These are phyloP conservation scores for Drosophila mettleri DNA, from an alignment of 2,888 invertebrate genomes.

Conservation along the genomic window DNA sequence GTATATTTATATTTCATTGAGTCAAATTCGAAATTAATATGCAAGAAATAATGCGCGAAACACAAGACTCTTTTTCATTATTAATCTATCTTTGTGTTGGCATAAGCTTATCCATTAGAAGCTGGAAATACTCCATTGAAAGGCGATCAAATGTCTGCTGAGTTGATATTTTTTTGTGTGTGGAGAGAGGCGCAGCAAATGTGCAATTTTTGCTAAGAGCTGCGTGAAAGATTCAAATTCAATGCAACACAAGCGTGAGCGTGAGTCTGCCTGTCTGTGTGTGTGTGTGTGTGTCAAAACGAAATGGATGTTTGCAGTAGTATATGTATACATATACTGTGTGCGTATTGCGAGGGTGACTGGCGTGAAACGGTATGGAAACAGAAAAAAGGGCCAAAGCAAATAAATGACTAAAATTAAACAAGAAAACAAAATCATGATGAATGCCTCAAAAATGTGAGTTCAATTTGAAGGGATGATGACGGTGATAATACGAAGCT, in stretches of 20 bases:
- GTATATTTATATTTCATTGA: neutral
- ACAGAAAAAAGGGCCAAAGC: conserved; percentile 46
- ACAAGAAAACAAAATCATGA: conserved; percentile 74
- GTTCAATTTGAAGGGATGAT: conserved; percentile 54
- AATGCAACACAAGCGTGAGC: conserved; percentile 23
- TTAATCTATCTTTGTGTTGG: conserved; percentile 17
- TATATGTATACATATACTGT: conserved; percentile 11
- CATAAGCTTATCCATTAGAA: conserved; percentile 22
- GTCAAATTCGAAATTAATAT: neutral
- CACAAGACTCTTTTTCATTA: conserved; percentile 4
- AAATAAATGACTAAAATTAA: conserved; percentile 73
- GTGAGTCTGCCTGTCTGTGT: conserved; percentile 8
- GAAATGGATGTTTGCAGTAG: conserved; percentile 3
- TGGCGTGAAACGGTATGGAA: conserved; percentile 28
- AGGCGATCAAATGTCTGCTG: conserved; percentile 30
- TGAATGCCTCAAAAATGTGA: conserved; percentile 64
- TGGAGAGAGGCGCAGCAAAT: conserved; percentile 27
- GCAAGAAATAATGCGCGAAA: neutral
- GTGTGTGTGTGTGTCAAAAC: conserved; percentile 7
- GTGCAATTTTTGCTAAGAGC: conserved; percentile 36
- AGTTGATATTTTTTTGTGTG: neutral
- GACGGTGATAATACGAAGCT: conserved; percentile 37
- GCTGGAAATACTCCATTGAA: conserved; percentile 21
- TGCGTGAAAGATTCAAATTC: conserved; percentile 41
- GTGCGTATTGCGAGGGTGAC: conserved; percentile 51